Base-by-base conservation (phyloP, 2,113 vertebrate genomes). In the Callipepla squamata region DNA sequence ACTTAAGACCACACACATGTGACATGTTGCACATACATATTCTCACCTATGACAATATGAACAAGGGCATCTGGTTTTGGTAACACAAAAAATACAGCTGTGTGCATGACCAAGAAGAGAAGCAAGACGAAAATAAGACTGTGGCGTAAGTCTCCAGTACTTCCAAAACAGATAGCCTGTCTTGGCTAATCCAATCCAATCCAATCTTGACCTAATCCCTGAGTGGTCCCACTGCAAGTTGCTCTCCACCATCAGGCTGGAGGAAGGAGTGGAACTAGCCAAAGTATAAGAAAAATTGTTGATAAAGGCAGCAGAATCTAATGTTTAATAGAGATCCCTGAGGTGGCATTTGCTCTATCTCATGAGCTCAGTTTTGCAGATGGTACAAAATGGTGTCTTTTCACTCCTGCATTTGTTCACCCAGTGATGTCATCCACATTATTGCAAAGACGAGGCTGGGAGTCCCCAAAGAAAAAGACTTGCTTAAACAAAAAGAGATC, bases 391-490 rank as follows among this genome's bases (percentile, higher is more conserved):
- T 88, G 51, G 6, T 7, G 0, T n/a, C 32, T 85, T 88, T 70
- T 79, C 67, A 44, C 10, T 68, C 51, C 58, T 30, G 58, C 23
- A 7, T 86, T 76, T 86, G 58, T 85, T 92, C 93, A 40, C 44
- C 44, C 53, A 44, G 74, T 57, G n/a, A 85, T 81, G 76, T 91
- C 91, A 79, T 79, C 86, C 87, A 81, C 36, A 10, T 93, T 48
- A 80, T 81, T 5, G 2, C 61, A 84, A 94, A 92, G 90, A 86
- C 51, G 30, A 80, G 38, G 20, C 61, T 75, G 51, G 20, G 61
- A 95, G 23, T 75, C 92, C 91, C 93, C 87, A 94, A 94, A 93
- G 76, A 14, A 80, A 92, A 86, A 72, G 48, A 40, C 51, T 92
- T 94, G 66, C 86, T 89, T 88, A 92, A 91, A 53, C 21, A 78